These are phyloP conservation scores for Heliconius congener DNA, from an alignment of 1,140 invertebrate genomes.

Conservation along the genomic window DNA sequence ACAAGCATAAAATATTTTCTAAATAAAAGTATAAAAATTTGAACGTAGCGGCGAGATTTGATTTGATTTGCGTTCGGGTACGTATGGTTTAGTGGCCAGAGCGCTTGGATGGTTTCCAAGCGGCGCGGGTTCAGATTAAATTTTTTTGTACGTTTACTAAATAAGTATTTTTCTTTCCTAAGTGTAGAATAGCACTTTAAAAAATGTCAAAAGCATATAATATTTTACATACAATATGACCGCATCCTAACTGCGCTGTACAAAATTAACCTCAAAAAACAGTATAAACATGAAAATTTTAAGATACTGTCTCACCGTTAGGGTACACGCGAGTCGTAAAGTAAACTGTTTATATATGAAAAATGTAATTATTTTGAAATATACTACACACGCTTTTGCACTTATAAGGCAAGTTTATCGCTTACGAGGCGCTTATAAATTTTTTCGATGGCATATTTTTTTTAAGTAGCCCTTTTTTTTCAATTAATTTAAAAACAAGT, in stretches of 20 bases:
- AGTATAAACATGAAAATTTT: not conserved
- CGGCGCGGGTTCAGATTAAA: too few relatives aligned
- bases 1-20: too few relatives aligned
- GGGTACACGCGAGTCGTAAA: not conserved
- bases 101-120: too few relatives aligned
- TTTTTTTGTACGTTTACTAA: too few relatives aligned
- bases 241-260: not conserved
- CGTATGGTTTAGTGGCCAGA: too few relatives aligned
- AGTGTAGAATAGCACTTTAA: too few relatives aligned
- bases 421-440: not conserved
- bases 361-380: not conserved
- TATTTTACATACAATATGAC: not conserved
- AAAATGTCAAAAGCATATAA: not conserved
- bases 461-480: not conserved
- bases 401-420: not conserved
- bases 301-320: conserved; percentile 12
- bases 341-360: not conserved
- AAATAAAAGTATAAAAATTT: too few relatives aligned
- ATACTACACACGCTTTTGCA: not conserved
- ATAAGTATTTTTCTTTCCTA: too few relatives aligned
- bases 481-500: not conserved
- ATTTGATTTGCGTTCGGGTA: too few relatives aligned
- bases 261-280: not conserved
- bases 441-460: too few relatives aligned
- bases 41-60: too few relatives aligned